Evolutionary conservation across 2,797 vertebrate genomes (phyloP), one percentile per base, ranked within the genome.

Genomic region (Rhinatrema bivittatum): DNA sequence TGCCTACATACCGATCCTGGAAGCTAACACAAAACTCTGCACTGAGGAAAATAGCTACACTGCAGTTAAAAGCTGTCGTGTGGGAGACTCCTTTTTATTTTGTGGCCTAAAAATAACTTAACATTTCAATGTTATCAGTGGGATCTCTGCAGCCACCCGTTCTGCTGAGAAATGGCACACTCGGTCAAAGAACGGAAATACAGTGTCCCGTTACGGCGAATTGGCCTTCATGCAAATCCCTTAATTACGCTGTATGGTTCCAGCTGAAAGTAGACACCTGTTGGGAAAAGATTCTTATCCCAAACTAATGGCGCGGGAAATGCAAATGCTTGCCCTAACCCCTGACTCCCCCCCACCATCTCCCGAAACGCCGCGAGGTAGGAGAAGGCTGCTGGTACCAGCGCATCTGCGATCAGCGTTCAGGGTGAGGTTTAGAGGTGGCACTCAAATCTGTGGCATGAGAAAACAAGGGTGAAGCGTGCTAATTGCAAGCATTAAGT

Each of bases 371-470:
- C 23, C 31, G 3, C 20, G 4, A 34, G 16, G 37, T 15, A 11
- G 44, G 11, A 10, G 6, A 17, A 11, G 5, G 12, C 4, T 10
- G 8, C 30, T 41, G 25, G 4, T 14, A 39, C 17, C 13, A 16
- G 22, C 0, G 0, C 28, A 12, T 28, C 11, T 11, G 7, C 29
- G 44, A 34, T 13, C 10, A 32, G 6, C 16, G 21, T 6, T 14
- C 27, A 15, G 1, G 20, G 25, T 16, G 14, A 11, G 37, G 25
- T n/a, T 16, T 1, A 23, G 42, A 13, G 10, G 5, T 9, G 9
- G 17, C 39, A 6, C 36, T 42, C 2, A 10, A 3, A 24, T 17
- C 13, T 22, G 26, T 22, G 40, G 10, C 11, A 17, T 22, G 25
- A 20, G 20, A 25, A 39, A 36, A 15, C 16, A 46, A 29, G 52